phyloP scores from a whole-genome alignment of 1,140 invertebrate species.

The Aleiodes sp. region DNA sequence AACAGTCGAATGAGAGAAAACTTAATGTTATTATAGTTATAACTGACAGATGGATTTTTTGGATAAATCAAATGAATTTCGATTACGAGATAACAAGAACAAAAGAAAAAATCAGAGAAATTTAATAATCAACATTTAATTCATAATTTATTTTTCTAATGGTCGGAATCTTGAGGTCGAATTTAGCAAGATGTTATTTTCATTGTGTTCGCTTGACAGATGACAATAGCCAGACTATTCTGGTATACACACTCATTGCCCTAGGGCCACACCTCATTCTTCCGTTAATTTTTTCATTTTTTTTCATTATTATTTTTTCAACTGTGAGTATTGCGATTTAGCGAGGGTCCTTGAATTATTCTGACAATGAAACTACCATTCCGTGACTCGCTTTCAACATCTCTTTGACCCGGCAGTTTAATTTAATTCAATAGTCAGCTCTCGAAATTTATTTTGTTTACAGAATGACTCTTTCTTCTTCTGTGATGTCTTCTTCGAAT shows the following conservation, averaged over 20 bases:
- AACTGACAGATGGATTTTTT: no score
- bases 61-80: no score
- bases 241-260: not conserved
- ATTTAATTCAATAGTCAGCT: not conserved
- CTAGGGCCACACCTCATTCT: constrained; percentile 5
- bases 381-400: not conserved
- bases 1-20: no score
- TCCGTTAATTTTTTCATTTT: no score
- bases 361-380: constrained; percentile 4
- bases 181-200: constrained; percentile 2
- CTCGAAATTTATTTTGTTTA: no score
- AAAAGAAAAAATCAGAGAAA: no score
- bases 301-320: not conserved
- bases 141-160: no score
- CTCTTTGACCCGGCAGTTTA: not conserved
- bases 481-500: no score
- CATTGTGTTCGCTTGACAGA: not conserved
- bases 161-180: not conserved
- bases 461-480: no score
- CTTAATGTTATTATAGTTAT: no score
- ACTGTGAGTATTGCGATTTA: not conserved
- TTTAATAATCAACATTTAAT: no score
- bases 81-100: no score
- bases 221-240: not conserved
- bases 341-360: constrained; percentile 5